Base-by-base conservation (phyloP, 2,797 vertebrate species). In the Eurystomus glaucurus region DNA sequence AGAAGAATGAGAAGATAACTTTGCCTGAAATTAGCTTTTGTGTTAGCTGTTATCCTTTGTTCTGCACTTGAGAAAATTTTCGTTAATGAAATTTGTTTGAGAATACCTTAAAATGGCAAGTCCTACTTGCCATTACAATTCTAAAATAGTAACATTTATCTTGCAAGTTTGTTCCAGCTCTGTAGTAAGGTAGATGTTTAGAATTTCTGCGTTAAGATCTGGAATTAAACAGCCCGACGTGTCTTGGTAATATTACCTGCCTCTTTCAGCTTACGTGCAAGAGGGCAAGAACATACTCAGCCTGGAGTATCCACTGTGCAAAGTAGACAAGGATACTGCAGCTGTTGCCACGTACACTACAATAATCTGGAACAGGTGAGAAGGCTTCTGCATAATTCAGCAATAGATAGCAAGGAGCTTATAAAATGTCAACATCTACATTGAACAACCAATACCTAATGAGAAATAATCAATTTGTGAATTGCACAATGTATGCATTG, bases 271-370 rank as follows among this genome's bases (percentile, higher is more conserved):
- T 96, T 98, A 90, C 98, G 92, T 76, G 93, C 48, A 93, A 98
- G 97, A 92, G 87, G 97, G 60, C 96, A 90, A 51, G 95, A 98
- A 92, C 94, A 45, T 48, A 35, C 97, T 90, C 70, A 29, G 41
- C 97, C 97, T 19, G 98, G 97, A 68, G 96, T 98, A 6, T 98
- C 99, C 60, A 76, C 96, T 51, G 93, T 95, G 82, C 98, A 98
- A 45, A 98, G 92, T 74, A 98, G 98, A 86, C 99, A 98, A 94
- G 99, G 99, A 20, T 99, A 99, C 96, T 99, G 99, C 98, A 99
- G 97, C 70, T 99, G 98, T 93, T 99, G 99, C 97, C 98, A 98
- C 4, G 98, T 99, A 65, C 97, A 98, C 65, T 99, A 99, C 96
- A 98, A 57, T 87, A 99, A 98, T 91, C 97, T 99, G 96, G 99